phyloP scores from a whole-genome alignment of 35 echinoderm and acorn worm species.

The Eucidaris tribuloides region DNA sequence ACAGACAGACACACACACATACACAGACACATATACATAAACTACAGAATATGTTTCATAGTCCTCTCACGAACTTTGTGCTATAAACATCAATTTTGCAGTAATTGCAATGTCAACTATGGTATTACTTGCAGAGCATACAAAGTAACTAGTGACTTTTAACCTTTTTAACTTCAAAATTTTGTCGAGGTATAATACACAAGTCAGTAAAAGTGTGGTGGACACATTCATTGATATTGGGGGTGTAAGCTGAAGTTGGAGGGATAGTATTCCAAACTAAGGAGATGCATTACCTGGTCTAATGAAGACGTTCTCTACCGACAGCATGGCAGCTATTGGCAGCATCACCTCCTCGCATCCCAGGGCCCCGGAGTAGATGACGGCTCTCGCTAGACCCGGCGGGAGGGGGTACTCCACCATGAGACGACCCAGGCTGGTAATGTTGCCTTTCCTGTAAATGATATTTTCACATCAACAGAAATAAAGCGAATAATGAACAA shows the following conservation, averaged over 20 bases:
- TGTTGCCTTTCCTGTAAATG: conserved; percentile 66
- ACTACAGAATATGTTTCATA: too few species aligned
- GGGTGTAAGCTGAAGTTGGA: too few species aligned
- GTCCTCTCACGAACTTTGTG: too few species aligned
- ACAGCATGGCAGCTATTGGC: conserved; percentile 93
- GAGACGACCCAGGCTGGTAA: conserved; percentile 63
- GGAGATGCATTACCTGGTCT: conserved; percentile 96
- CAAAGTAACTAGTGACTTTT: too few species aligned
- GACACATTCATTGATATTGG: too few species aligned
- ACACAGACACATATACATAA: not conserved
- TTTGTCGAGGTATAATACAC: too few species aligned
- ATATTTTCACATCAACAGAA: not conserved
- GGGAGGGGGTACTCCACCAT: conserved; percentile 94
- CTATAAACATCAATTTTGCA: too few species aligned
- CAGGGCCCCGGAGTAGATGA: conserved; percentile 78
- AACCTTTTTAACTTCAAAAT: too few species aligned
- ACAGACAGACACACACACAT: not conserved
- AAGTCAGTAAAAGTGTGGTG: too few species aligned
- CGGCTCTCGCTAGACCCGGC: conserved; percentile 68
- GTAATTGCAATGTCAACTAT: too few species aligned
- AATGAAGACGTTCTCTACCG: conserved; percentile 89
- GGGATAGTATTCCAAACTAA: too few species aligned
- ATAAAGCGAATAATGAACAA: not conserved
- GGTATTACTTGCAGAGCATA: too few species aligned
- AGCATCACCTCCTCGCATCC: conserved; percentile 69